Evolutionary conservation across 2,888 invertebrate genomes (phyloP), one percentile per base, ranked within the genome.

Genomic region (Trichogramma evanescens): DNA sequence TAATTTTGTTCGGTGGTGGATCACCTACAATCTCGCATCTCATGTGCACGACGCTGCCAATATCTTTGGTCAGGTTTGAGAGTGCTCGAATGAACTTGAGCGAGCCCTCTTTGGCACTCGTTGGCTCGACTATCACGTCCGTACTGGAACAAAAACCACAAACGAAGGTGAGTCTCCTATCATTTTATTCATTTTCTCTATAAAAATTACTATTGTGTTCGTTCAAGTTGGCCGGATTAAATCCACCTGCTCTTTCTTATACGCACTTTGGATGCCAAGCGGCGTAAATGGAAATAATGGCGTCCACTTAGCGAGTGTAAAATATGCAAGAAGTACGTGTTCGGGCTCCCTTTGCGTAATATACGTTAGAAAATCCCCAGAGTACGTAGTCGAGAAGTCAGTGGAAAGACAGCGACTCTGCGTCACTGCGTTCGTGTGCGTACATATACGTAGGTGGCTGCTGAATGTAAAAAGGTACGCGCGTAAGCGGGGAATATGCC

Each of bases 11-110:
- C 42, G 85, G 84, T 1, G 81, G 79, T 0, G 85, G 85, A 67
- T 82, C 79, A 1, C 84, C 84, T 9, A 81, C 78, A 50, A 86
- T 86, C 72, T 87, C 86, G 73, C 89, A 89, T 51, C 82, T 75
- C 67, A 89, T 79, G 66, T 83, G 82, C 26, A 84, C 82, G 43
- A 79, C 80, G 61, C 84, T 83, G 4, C 86, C 86, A 5, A 82
- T 78, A 66, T 83, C 82, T 67, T 80, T 80, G 10, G 85, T 85
- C 50, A 83, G 69, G 71, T 87, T 87, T 54, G 72, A 73, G 68
- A 86, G 74, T 42, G 79, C 77, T 50, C 79, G 78, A 46, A 80
- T 75, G 70, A 86, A 82, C 52, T 80, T 78, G 50, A 86, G 72
- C 42, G 82, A 81, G 45, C 81, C 83, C 26, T 68, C 68, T 55